phyloP scores from a whole-genome alignment of 1,140 invertebrate genomes.

The Bursaphelenchus mucronatus region DNA sequence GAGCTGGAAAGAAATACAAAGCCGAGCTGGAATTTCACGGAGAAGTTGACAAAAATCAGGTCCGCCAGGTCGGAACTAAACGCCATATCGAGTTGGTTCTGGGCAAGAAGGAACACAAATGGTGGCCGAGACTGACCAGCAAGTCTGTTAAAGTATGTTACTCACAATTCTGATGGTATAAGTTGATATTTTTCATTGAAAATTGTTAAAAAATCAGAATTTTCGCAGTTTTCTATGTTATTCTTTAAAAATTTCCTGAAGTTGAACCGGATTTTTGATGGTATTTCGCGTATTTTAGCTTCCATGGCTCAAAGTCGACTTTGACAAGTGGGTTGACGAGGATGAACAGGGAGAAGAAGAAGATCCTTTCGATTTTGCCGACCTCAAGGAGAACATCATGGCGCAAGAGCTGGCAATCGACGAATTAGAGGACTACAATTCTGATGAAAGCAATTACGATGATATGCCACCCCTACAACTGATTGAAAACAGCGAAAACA shows the following conservation, averaged over 20 bases:
- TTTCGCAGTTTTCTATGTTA: constrained; percentile 4
- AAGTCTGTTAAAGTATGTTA: constrained; percentile 35
- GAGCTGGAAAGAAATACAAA: constrained; percentile 36
- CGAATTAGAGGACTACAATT: too few species aligned
- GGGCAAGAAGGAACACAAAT: constrained; percentile 44
- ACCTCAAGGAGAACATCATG: too few species aligned
- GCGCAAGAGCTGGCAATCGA: too few species aligned
- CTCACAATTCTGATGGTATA: not conserved
- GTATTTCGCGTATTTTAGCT: constrained; percentile 62
- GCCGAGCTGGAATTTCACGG: constrained; percentile 44
- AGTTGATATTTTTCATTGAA: too few species aligned
- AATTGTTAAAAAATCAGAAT: too few species aligned
- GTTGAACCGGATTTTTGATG: not conserved
- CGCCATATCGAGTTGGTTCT: constrained; percentile 50
- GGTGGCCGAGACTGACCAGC: constrained; percentile 50
- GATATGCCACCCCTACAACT: too few species aligned
- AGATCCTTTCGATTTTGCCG: constrained; percentile 1
- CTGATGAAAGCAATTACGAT: too few species aligned
- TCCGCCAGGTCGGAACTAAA: constrained; percentile 43
- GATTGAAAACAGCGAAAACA: too few species aligned
- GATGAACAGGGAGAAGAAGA: constrained; percentile 73
- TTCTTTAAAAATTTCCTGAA: not conserved
- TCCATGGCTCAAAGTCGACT: constrained; percentile 94
- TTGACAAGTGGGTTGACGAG: constrained; percentile 93
- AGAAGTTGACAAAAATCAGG: constrained; percentile 35